These are phyloP conservation scores for Cliona cf. orientalis DNA, from an alignment of 37 sponge, comb jelly and placozoan genomes.

Conservation along the genomic window DNA sequence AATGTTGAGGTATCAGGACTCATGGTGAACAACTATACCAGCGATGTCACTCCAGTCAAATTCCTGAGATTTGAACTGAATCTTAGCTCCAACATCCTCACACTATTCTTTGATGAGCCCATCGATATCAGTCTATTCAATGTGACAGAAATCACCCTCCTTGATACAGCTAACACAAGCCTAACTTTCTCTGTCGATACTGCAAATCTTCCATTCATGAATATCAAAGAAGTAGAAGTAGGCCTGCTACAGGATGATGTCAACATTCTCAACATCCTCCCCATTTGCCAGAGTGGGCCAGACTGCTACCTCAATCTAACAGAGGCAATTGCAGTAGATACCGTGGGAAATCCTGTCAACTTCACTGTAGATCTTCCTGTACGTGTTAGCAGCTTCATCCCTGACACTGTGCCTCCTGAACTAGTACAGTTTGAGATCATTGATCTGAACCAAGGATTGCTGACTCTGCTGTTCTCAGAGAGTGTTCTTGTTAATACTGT, in stretches of 20 bases:
- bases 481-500: slow-evolving; percentile 64
- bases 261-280: slow-evolving; percentile 71
- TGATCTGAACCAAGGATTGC: slow-evolving; percentile 70
- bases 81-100: slow-evolving; percentile 67
- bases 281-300: slow-evolving; percentile 47
- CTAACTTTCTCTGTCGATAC: slow-evolving; percentile 35
- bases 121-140: slow-evolving; percentile 70
- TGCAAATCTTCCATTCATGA: slow-evolving; percentile 18
- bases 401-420: slow-evolving; percentile 64
- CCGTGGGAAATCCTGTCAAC: slow-evolving; percentile 48
- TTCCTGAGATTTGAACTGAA: slow-evolving; percentile 71
- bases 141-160: slow-evolving; percentile 64
- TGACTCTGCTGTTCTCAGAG: slow-evolving; percentile 77
- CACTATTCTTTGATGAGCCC: slow-evolving; percentile 85
- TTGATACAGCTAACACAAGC: slow-evolving; percentile 37
- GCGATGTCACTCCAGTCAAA: slow-evolving; percentile 59
- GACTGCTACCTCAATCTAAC: slow-evolving; percentile 80
- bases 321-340: slow-evolving; percentile 48
- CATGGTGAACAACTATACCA: slow-evolving; percentile 46
- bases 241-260: slow-evolving; percentile 65
- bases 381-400: slow-evolving; percentile 31
- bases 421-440: slow-evolving; percentile 70
- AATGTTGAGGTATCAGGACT: slow-evolving; percentile 19
- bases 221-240: slow-evolving; percentile 55
- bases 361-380: slow-evolving; percentile 38